Percentiles rank a stretch among this genome's conserved stretches.
phyloP scores from a whole-genome alignment of 2,113 vertebrate genomes.

The Podarcis cretensis region DNA sequence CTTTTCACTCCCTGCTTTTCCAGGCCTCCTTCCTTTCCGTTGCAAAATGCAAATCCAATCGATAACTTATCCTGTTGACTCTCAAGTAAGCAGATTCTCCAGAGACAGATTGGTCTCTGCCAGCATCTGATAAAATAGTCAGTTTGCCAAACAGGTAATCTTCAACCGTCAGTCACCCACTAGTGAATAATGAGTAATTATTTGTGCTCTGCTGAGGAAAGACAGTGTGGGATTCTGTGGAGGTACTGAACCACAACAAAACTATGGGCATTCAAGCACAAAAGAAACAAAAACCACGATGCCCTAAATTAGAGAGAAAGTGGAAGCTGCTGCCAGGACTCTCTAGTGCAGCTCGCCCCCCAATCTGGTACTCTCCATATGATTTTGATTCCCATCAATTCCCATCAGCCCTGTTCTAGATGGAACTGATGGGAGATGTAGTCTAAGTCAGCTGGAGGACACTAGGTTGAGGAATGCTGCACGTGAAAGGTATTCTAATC shows the following conservation, averaged over 20 bases:
- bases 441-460: no score
- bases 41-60: constrained; percentile 48
- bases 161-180: neutral
- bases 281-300: neutral
- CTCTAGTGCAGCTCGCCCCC: no score
- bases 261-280: neutral
- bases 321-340: constrained; percentile 1
- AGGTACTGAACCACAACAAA: neutral
- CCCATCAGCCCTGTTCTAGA: no score
- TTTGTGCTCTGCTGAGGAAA: neutral
- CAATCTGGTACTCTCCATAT: no score
- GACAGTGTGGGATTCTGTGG: neutral
- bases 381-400: no score
- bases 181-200: neutral
- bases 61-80: constrained; percentile 32
- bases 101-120: constrained; percentile 24
- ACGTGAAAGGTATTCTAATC: neutral
- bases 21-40: constrained; percentile 20
- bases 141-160: constrained; percentile 36
- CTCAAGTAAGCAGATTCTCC: constrained; percentile 11
- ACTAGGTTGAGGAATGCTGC: no score
- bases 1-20: constrained; percentile 10
- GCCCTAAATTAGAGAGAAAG: neutral
- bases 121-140: constrained; percentile 34
- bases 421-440: no score